Percentiles rank a stretch among this genome's conserved stretches.
These are phyloP conservation scores for Aythya baeri DNA, from an alignment of 2,113 vertebrate genomes.

Conservation along the genomic window DNA sequence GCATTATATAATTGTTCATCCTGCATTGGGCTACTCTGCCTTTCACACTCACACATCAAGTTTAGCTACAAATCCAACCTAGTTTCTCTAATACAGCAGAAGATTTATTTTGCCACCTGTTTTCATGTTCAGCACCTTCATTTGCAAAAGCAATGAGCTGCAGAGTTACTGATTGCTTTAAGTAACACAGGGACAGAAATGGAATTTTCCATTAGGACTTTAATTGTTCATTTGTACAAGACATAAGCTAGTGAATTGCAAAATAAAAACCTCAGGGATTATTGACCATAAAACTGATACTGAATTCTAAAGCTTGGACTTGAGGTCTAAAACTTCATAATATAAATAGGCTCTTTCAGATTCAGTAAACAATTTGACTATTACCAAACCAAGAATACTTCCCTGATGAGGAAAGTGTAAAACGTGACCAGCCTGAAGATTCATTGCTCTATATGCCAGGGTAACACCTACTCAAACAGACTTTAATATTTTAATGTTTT, in stretches of 20 bases:
- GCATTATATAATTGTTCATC: not conserved
- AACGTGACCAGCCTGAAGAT: not conserved
- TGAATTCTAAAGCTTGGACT: constrained; percentile 8
- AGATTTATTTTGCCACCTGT: constrained; percentile 2
- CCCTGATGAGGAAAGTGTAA: not conserved
- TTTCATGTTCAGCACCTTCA: not conserved
- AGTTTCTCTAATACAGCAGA: not conserved
- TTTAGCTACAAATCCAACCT: not conserved
- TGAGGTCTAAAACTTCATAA: not conserved
- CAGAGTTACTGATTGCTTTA: not conserved
- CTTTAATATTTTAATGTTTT: constrained; percentile 8
- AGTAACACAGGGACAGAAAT: not conserved
- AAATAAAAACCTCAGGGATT: not conserved
- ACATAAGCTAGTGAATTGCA: not conserved
- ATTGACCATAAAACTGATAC: not conserved
- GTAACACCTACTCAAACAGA: not conserved
- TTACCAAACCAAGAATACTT: not conserved
- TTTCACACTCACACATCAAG: not conserved
- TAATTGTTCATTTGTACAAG: constrained; percentile 41
- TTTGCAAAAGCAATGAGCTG: not conserved
- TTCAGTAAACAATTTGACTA: constrained; percentile 22
- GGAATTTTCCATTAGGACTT: not conserved
- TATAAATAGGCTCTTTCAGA: constrained; percentile 4
- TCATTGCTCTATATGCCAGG: not conserved
- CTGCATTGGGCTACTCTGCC: not conserved